A percentile compares a stretch with the other conserved stretches of the same genome.
Conservation (phyloP, 2,113 vertebrate species). For the Phylloscopus trochiloides region DNA sequence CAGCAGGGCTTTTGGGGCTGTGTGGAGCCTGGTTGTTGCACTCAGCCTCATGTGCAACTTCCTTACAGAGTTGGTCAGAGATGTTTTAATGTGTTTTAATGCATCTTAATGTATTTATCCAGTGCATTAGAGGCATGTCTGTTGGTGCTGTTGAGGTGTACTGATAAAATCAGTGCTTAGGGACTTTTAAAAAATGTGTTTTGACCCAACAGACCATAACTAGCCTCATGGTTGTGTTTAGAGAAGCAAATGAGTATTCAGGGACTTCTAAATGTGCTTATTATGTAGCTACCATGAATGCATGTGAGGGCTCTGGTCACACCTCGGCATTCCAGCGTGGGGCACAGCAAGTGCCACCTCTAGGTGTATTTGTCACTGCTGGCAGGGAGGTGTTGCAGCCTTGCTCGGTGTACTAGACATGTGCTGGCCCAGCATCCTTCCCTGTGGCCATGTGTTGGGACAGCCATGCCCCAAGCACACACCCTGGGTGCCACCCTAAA, state of each 20-base stretch:
- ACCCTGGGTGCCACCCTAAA: neutral
- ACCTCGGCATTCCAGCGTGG: fast-evolving
- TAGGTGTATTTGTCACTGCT: neutral
- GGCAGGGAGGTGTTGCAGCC: neutral
- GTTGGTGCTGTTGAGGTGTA: neutral
- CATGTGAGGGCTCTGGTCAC: neutral
- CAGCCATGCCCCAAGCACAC: neutral
- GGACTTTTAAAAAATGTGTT: neutral
- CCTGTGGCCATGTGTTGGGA: neutral
- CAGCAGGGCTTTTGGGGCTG: neutral
- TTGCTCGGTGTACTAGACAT: fast-evolving
- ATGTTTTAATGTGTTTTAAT: neutral
- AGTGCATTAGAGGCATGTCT: neutral
- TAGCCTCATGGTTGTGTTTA: neutral
- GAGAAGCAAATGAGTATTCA: neutral
- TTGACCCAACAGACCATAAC: neutral
- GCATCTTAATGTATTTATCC: neutral
- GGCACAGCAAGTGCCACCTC: neutral
- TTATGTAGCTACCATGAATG: neutral
- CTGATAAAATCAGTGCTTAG: neutral
- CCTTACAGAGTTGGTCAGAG: neutral
- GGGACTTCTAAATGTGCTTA: neutral
- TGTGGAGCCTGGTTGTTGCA: fast-evolving
- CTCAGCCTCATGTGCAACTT: neutral
- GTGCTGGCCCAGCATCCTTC: fast-evolving